phyloP scores from a whole-genome alignment of 1,140 invertebrate genomes.

The Cherax quadricarinatus region DNA sequence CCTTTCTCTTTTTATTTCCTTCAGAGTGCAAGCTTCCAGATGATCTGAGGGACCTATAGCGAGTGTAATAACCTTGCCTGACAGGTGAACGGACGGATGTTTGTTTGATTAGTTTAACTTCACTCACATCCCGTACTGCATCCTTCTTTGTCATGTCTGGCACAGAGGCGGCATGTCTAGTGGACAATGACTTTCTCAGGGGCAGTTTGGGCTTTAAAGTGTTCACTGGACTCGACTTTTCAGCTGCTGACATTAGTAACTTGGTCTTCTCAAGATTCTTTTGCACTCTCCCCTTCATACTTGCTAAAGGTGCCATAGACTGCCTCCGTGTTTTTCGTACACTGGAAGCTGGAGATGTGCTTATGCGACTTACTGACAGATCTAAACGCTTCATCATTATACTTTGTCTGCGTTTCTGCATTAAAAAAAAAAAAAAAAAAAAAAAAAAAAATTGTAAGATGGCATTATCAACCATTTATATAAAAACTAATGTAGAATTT shows the following conservation, averaged over 20 bases:
- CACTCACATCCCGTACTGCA: neutral
- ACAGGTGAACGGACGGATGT: neutral
- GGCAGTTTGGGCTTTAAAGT: neutral
- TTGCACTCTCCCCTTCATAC: neutral
- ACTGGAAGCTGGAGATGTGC: neutral
- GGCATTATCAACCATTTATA: no score
- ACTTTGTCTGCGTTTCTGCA: neutral
- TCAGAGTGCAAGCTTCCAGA: neutral
- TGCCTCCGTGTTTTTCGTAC: neutral
- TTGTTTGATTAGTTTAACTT: neutral
- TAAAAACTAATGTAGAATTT: no score
- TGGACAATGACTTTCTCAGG: neutral
- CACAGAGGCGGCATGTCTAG: neutral
- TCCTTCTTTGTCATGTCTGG: neutral
- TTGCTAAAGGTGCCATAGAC: neutral
- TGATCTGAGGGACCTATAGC: neutral
- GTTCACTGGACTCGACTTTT: neutral
- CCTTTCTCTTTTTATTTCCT: neutral
- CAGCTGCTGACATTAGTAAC: neutral
- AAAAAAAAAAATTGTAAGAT: neutral
- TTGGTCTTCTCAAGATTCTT: neutral
- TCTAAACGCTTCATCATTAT: neutral
- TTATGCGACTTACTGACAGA: neutral
- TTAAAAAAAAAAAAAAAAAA: neutral
- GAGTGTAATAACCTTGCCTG: neutral